A percentile compares a stretch with the other conserved stretches of the same genome.
Conservation (phyloP, 1,140 invertebrate species). For the Leptopilina clavipes region DNA sequence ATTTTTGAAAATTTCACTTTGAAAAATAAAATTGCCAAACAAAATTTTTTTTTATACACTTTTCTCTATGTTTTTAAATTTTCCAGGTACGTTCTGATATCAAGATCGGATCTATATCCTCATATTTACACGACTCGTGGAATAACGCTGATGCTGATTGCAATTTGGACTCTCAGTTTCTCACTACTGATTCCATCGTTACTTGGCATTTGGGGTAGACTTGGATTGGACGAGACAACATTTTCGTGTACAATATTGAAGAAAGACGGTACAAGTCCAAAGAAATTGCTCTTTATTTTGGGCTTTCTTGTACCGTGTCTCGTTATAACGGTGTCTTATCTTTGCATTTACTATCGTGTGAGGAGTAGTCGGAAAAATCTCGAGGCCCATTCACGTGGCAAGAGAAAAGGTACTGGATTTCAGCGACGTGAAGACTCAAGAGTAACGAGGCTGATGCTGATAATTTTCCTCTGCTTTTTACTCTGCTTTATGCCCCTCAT, state of each 20-base stretch:
- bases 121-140: conserved; percentile 83
- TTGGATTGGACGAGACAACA: conserved; percentile 84
- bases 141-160: conserved; percentile 84
- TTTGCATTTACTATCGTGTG: conserved; percentile 89
- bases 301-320: conserved; percentile 88
- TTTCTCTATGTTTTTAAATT: no score
- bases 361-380: conserved; percentile 82
- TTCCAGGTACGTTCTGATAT: conserved; percentile 88
- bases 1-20: conserved; percentile 35
- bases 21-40: conserved; percentile 35
- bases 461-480: conserved; percentile 89
- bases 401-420: conserved; percentile 68
- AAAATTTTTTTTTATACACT: no score
- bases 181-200: conserved; percentile 84
- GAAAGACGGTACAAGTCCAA: conserved; percentile 86
- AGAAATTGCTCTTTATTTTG: conserved; percentile 89
- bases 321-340: conserved; percentile 88
- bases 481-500: conserved; percentile 89
- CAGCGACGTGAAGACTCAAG: conserved; percentile 82
- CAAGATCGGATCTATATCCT: conserved; percentile 83
- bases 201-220: conserved; percentile 86
- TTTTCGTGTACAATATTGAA: conserved; percentile 91
- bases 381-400: conserved; percentile 76
- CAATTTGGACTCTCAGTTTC: conserved; percentile 82
- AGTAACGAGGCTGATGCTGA: conserved; percentile 88